Evolutionary conservation across 2,888 invertebrate species (phyloP).

Genomic region (Lordiphosa andalusiaca): DNA sequence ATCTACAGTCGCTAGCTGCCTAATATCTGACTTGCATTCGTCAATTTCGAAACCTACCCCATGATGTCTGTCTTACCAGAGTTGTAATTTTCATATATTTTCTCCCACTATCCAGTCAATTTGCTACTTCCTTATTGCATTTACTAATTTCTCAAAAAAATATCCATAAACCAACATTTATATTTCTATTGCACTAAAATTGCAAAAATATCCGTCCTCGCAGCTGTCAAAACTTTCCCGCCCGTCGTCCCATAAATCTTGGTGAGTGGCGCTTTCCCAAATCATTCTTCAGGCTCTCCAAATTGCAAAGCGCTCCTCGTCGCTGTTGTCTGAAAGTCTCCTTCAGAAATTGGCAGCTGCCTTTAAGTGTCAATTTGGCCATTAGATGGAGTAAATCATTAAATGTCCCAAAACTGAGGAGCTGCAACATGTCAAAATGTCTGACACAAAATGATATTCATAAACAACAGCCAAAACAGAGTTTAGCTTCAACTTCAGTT

Average conservation of each 20-base stretch:
- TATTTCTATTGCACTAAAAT: no score
- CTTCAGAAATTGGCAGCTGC: conserved; percentile 24
- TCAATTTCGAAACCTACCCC: no score
- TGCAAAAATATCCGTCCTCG: not conserved
- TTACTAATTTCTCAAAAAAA: no score
- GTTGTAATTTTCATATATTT: no score
- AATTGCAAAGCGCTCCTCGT: no score
- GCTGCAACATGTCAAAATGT: conserved; percentile 49
- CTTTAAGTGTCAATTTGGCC: conserved; percentile 40
- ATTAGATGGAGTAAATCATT: conserved; percentile 29
- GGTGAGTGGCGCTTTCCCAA: conserved; percentile 40
- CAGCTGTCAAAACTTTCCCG: conserved; percentile 32
- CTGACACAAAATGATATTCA: conserved; percentile 32
- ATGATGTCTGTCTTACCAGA: no score
- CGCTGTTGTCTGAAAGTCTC: conserved; percentile 3
- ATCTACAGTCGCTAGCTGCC: no score
- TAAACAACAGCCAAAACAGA: conserved; percentile 12
- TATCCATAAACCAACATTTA: no score
- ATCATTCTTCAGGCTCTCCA: conserved; percentile 44
- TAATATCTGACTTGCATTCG: no score
- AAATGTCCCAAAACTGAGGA: conserved; percentile 11
- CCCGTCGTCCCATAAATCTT: conserved; percentile 36
- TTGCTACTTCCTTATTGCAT: no score
- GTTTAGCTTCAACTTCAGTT: not conserved
- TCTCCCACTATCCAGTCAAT: no score